Evolutionary conservation across 2,113 vertebrate species (phyloP), one percentile per base, ranked within the genome.

Genomic region (Microtus pennsylvanicus): DNA sequence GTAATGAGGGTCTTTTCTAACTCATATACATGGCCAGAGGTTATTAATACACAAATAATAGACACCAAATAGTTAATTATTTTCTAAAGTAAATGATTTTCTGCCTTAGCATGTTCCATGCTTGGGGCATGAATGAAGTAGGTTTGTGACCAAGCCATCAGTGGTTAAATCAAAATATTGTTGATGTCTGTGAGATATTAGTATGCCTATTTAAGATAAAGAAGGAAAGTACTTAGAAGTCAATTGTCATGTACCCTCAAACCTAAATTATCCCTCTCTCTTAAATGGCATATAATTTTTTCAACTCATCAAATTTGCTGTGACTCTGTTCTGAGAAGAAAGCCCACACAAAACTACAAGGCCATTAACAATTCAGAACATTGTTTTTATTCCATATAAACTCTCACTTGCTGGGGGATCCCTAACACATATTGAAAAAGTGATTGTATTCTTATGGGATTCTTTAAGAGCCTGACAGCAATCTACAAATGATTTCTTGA

Each of bases 341-440:
- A 94, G 1, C 30, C 9, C 55, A 92, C 21, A 35, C 26, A 76
- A 55, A 26, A 89, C 67, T 58, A 8, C 47, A 55, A 87, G 76
- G 2, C n/a, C 55, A 80, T 95, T 86, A 90, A 33, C 91, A 92
- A 92, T 91, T 94, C 69, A 93, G 69, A 83, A 21, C 78, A n/a
- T 77, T 38, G n/a, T 94, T 91, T 77, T 65, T 86, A 35, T 63
- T 47, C 13, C 58, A 19, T 50, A 82, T 58, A 91, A n/a, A 67
- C 76, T 69, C 65, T 45, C 35, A 38, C 70, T 74, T 74, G 17
- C 1, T 17, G 72, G n/a, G 16, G n/a, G 21, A 52, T 80, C 52
- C 7, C 70, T 88, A 61, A 87, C 42, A 55, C 22, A 26, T 52
- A 81, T 30, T 85, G 67, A 95, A 47, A 63, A 83, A 93, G 5